Evolutionary conservation across 2,888 invertebrate species (phyloP).

Genomic region (Euclidia mi): DNA sequence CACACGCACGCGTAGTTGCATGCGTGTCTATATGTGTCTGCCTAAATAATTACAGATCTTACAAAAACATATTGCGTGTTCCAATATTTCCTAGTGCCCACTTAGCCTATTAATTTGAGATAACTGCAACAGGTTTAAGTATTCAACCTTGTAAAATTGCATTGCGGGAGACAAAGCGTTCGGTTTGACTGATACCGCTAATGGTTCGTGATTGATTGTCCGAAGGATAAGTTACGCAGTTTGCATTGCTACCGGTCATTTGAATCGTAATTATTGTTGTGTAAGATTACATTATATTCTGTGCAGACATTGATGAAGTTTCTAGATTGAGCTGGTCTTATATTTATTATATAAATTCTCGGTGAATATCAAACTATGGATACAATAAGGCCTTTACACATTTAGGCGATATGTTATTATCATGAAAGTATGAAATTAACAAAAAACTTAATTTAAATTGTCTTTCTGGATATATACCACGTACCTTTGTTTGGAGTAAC

Average conservation of each 20-base stretch:
- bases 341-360: too few relatives aligned
- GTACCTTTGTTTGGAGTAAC: too few relatives aligned
- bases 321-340: background rate
- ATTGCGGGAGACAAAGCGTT: slow-evolving; percentile 35
- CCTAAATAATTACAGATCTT: too few relatives aligned
- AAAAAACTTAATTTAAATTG: too few relatives aligned
- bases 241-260: slow-evolving; percentile 21
- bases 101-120: background rate
- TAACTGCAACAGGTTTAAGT: slow-evolving; percentile 27
- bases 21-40: too few relatives aligned
- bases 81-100: background rate
- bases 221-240: slow-evolving; percentile 17
- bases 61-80: too few relatives aligned
- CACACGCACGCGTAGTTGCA: too few relatives aligned
- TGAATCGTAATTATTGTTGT: slow-evolving; percentile 17
- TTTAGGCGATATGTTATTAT: too few relatives aligned
- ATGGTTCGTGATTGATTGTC: slow-evolving; percentile 48
- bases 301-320: background rate
- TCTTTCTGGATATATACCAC: too few relatives aligned
- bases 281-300: slow-evolving; percentile 11
- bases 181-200: slow-evolving; percentile 38
- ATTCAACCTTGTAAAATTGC: slow-evolving; percentile 37
- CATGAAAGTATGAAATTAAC: too few relatives aligned
- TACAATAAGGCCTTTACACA: too few relatives aligned
- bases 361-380: too few relatives aligned